Base-by-base conservation (phyloP, 2,888 invertebrate genomes). In the Coelogynopora nodosa region DNA sequence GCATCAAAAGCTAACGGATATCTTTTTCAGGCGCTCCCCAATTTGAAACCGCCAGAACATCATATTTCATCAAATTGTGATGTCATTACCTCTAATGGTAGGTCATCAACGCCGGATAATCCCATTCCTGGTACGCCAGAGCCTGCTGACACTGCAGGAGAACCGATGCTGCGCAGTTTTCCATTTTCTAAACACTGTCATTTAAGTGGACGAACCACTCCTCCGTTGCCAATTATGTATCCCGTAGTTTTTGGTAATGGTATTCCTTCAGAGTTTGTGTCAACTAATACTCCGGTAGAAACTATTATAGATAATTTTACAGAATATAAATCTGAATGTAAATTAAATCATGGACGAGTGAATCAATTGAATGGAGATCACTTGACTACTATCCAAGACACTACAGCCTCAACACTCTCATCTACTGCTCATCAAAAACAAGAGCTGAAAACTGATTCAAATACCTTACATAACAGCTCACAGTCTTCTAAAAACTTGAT, bases 121-220 rank as follows among this genome's bases (percentile, higher is more conserved):
- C 74, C 74, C 23, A 74, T 74, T 74, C 74, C 74, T 23, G 74
- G 74, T 74, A 74, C 74, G 27, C 74, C 74, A 13, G 74, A 74
- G 23, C 74, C 74, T 2, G 2, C 74, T 74, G 74, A 13, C 18
- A 26, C 5, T 74, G 23, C 74, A 74, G 23, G 5, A 26, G 23
- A 5, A 74, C 18, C 5, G 23, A 74, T 74, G 74, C 23, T 74
- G 23, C 5, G 23, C 23, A 74, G 23, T 23, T 74, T 74, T 74
- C 74, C 74, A 2, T 74, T 26, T 5, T 74, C 74, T 74, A 74
- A 74, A 23, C 74, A 74, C 2, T 5, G 23, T 23, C 5, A 74
- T 26, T 23, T 74, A 5, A 74, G 23, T 74, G 74, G 74, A 74
- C 5, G 74, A 74, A 74, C 74, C 2, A 74, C 74, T 5, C 74